Evolutionary conservation across 2,113 vertebrate genomes (phyloP).

Genomic region (Coturnix japonica): DNA sequence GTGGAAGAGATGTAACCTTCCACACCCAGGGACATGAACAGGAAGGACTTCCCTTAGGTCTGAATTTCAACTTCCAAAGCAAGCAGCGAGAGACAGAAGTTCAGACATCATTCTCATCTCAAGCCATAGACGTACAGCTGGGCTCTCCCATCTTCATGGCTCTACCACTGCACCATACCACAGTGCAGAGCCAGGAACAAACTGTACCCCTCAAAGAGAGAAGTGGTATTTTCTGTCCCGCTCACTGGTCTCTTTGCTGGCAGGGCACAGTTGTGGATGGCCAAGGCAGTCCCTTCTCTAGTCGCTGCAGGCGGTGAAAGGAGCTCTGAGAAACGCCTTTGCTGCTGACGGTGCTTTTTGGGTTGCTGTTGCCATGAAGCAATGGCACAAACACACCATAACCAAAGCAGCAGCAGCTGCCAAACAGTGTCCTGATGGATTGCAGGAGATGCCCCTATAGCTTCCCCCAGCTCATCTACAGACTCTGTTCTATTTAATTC

Average conservation of each 20-base stretch:
- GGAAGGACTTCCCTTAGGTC: neutral
- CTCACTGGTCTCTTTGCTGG: neutral
- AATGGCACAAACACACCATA: constrained; percentile 47
- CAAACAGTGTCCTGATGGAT: neutral
- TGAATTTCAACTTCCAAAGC: neutral
- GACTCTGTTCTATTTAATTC: neutral
- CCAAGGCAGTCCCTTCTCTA: neutral
- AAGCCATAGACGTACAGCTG: neutral
- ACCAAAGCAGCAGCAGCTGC: neutral
- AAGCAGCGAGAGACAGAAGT: neutral
- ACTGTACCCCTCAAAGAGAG: neutral
- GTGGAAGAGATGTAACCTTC: neutral
- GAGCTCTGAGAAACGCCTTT: neutral
- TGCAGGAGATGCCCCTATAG: neutral
- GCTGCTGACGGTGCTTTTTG: neutral
- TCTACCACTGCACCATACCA: fast-evolving
- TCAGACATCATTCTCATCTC: neutral
- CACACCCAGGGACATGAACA: neutral
- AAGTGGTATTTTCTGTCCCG: neutral
- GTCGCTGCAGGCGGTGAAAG: neutral
- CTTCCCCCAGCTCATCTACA: neutral
- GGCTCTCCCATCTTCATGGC: neutral
- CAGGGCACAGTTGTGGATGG: neutral
- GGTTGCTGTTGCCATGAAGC: constrained; percentile 41
- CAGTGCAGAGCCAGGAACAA: neutral